Percentiles rank a stretch among this genome's conserved stretches.
Conservation (phyloP, 2,113 vertebrate genomes). For the Echinops telfairi region DNA sequence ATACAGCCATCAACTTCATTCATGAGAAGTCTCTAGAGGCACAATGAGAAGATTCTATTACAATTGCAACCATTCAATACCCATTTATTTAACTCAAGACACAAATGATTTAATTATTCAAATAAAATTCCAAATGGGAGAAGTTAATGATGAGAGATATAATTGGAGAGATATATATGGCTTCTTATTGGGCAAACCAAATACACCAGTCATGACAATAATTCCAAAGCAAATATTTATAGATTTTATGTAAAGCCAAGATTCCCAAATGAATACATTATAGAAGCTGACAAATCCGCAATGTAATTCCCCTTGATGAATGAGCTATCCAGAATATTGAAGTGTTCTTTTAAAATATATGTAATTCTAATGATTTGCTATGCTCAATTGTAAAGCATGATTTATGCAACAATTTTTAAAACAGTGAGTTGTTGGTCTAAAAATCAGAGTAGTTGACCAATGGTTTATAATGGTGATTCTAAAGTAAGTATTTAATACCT, state of each 20-base stretch:
- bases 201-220: slow-evolving; percentile 60
- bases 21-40: slow-evolving; percentile 44
- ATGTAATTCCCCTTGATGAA: slow-evolving; percentile 56
- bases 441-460: slow-evolving; percentile 46
- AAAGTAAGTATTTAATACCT: slow-evolving; percentile 27
- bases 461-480: slow-evolving; percentile 19
- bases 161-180: slow-evolving; percentile 34
- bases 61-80: slow-evolving; percentile 62
- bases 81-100: slow-evolving; percentile 66
- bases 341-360: slow-evolving; percentile 54
- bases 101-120: slow-evolving; percentile 75
- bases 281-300: slow-evolving; percentile 50
- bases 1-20: slow-evolving; percentile 1
- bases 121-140: slow-evolving; percentile 72
- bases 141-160: slow-evolving; percentile 67
- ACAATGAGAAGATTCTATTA: slow-evolving; percentile 62
- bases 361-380: slow-evolving; percentile 47
- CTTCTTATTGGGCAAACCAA: slow-evolving; percentile 63
- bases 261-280: slow-evolving; percentile 58
- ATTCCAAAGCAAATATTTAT: slow-evolving; percentile 75
- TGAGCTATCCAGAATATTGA: slow-evolving; percentile 51
- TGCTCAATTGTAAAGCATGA: slow-evolving; percentile 44
- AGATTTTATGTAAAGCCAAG: slow-evolving; percentile 73
- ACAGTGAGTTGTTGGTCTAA: slow-evolving; percentile 49
- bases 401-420: slow-evolving; percentile 63